Base-by-base conservation (phyloP, 30 jellyfish, hydroid and myxozoan genomes). In the Pelagia noctiluca region DNA sequence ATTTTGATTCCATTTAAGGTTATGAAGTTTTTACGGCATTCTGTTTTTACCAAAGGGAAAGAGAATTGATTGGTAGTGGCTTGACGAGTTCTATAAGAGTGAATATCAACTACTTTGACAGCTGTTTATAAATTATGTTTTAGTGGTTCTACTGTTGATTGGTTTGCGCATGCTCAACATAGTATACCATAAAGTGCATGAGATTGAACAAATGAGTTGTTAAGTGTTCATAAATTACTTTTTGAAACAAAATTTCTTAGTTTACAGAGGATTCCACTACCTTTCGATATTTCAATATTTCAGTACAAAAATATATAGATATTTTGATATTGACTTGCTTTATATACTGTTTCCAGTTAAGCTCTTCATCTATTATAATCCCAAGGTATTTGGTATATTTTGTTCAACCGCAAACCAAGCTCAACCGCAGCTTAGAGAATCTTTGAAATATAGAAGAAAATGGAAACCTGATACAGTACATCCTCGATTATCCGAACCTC, bases 361-460 rank as follows among this genome's bases (percentile, higher is more conserved):
- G 32, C 50, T 72, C 29, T 10, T 72, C 50, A 72, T 72, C 84
- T 2, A 72, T 72, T 72, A 72, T 37, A 7, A 47, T 48, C 7
- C 84, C 84, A 72, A 72, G 84, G 50, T 72, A 72, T 47, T 72
- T 72, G 2, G 84, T 72, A 72, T 47, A 72, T 46, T 72, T 37
- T 72, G n/a, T n/a, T n/a, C n/a, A n/a, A n/a, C n/a, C n/a, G n/a
- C n/a, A n/a, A n/a, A n/a, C n/a, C n/a, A n/a, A n/a, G n/a, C n/a
- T n/a, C n/a, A n/a, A n/a, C n/a, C n/a, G n/a, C n/a, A n/a, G n/a
- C n/a, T n/a, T n/a, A n/a, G n/a, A n/a, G n/a, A n/a, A n/a, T n/a
- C n/a, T n/a, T n/a, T n/a, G n/a, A n/a, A n/a, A n/a, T n/a, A n/a
- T n/a, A n/a, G n/a, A n/a, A n/a, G n/a, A n/a, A n/a, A n/a, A n/a